Percentiles rank a stretch among this genome's conserved stretches.
Evolutionary conservation across 2,797 vertebrate genomes (phyloP).

Genomic region (Podargus strigoides): DNA sequence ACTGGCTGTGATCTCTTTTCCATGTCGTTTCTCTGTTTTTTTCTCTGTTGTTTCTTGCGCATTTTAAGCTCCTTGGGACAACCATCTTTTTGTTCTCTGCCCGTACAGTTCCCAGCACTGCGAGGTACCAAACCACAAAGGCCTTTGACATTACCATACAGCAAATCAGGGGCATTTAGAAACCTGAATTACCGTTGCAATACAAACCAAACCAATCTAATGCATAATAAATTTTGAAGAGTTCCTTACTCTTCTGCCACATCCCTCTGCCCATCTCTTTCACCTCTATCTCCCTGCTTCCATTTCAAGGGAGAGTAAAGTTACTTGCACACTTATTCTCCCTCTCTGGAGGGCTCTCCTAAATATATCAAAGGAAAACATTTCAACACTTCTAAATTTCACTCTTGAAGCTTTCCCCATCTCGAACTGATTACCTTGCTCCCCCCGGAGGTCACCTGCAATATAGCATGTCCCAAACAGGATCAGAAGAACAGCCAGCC

Average conservation of each 20-base stretch:
- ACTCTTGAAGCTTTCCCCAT: background rate
- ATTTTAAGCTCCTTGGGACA: constrained; percentile 25
- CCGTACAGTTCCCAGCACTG: background rate
- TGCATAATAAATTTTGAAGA: background rate
- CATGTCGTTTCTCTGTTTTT: too few species aligned
- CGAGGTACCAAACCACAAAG: background rate
- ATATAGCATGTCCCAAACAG: background rate
- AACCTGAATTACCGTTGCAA: background rate
- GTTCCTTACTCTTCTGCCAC: background rate
- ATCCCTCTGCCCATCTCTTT: background rate
- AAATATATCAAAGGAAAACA: background rate
- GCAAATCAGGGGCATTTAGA: background rate
- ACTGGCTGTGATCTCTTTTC: background rate
- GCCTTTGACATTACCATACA: background rate
- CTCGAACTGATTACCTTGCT: background rate
- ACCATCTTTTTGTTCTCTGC: constrained; percentile 25
- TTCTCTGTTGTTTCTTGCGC: background rate
- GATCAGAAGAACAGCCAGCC: background rate
- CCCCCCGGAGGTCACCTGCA: background rate
- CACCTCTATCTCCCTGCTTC: background rate
- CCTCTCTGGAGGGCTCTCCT: background rate
- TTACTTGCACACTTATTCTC: background rate
- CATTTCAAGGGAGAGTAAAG: background rate
- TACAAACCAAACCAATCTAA: background rate
- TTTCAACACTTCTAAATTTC: background rate